Conservation (phyloP, 2,113 vertebrate species). For the Chaenogobius annularis region DNA sequence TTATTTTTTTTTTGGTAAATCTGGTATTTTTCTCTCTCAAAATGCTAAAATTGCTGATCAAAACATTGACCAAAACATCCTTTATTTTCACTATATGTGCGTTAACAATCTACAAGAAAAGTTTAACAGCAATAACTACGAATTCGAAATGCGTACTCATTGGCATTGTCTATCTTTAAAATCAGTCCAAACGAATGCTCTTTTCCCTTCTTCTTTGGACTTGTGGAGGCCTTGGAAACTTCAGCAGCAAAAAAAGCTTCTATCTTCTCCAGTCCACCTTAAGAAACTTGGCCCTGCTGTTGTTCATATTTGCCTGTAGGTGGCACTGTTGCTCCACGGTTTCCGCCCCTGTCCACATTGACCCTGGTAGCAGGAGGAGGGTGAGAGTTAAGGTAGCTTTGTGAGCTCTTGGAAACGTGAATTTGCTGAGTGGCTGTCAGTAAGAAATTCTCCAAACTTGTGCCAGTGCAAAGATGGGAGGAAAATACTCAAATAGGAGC, state of each 20-base stretch:
- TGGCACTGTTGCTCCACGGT: slow-evolving; percentile 61
- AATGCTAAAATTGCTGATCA: too few relatives aligned
- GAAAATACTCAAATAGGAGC: neutral
- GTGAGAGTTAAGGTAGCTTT: slow-evolving; percentile 73
- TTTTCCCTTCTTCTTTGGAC: too few relatives aligned
- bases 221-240: too few relatives aligned
- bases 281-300: slow-evolving; percentile 58
- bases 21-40: too few relatives aligned
- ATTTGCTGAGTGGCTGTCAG: neutral
- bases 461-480: neutral
- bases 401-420: slow-evolving; percentile 13
- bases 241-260: too few relatives aligned
- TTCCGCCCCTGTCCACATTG: neutral
- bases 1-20: too few relatives aligned
- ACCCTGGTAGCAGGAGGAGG: slow-evolving; percentile 36
- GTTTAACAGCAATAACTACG: too few relatives aligned
- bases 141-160: too few relatives aligned
- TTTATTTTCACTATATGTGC: too few relatives aligned
- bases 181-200: neutral
- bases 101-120: too few relatives aligned
- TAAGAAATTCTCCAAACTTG: neutral
- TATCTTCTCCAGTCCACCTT: slow-evolving; percentile 66
- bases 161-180: neutral
- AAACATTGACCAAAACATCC: too few relatives aligned
- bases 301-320: slow-evolving; percentile 40